Base-by-base conservation (phyloP, 2,797 vertebrate species). In the Sebastes diaconus region DNA sequence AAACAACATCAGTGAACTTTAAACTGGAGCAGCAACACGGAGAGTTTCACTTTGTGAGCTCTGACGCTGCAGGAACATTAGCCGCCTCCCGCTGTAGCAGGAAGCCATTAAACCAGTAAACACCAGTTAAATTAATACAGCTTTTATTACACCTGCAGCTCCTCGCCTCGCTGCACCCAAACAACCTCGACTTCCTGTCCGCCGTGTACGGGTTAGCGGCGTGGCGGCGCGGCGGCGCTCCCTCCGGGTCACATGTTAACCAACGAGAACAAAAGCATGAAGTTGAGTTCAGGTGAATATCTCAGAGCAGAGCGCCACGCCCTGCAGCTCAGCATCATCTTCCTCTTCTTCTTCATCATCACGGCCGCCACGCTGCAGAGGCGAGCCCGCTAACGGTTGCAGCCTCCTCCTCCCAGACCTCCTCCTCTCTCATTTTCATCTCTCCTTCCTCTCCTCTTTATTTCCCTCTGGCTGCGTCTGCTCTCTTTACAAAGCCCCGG, bases 401-500 rank as follows among this genome's bases (percentile, higher is more conserved):
- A 27, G 39, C 81, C 52, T 71, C 64, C 55, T 39, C 59, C 36
- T 32, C 75, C 68, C 18, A 16, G 13, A 14, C 57, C 59, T 36
- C 70, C 58, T 50, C 32, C 84, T 24, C 89, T 87, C 86, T 88
- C 85, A 79, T 83, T 90, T 90, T 85, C 73, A 68, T 81, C 68
- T 14, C 57, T 42, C 66, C 24, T 27, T 27, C 11, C 20, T 55
- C 36, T 68, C 80, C 8, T 76, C 81, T 91, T 94, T 92, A 93
- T 95, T 95, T 95, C 92, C 93, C 93, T 91, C 90, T 87, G 94
- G 94, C 91, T 93, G 89, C 77, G 67, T 77, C 85, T 68, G 82
- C 90, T 92, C 93, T 90, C 90, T 95, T 93, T 92, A 93, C 93
- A 92, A 94, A 95, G 93, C 95, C 95, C 94, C 75, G 84, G 94